Evolutionary conservation across 2,888 invertebrate genomes (phyloP).

Genomic region (Myopa testacea): DNA sequence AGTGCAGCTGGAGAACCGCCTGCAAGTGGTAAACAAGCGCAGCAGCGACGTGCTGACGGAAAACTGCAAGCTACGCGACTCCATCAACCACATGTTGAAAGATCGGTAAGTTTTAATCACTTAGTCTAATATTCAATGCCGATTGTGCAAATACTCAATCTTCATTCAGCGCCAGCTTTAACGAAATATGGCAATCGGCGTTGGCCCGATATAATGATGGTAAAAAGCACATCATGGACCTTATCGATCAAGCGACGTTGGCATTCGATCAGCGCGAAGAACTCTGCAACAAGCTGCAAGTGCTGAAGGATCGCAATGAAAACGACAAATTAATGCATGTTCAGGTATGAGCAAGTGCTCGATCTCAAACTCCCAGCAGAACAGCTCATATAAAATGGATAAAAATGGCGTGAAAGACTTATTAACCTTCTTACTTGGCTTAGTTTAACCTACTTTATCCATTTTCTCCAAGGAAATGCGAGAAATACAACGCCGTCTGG

Average conservation of each 20-base stretch:
- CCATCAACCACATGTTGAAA: constrained; percentile 84
- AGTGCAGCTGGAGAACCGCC: constrained; percentile 78
- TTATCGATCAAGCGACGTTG: constrained; percentile 88
- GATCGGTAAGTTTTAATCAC: constrained; percentile 73
- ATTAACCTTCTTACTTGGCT: no score
- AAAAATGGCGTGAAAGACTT: no score
- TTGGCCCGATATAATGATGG: constrained; percentile 81
- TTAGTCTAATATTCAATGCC: not conserved
- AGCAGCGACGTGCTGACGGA: constrained; percentile 81
- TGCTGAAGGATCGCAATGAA: constrained; percentile 82
- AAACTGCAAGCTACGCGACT: constrained; percentile 78
- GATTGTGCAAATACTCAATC: not conserved
- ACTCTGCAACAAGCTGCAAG: constrained; percentile 82
- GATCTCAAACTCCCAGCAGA: not conserved
- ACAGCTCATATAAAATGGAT: not conserved
- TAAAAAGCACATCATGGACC: constrained; percentile 84
- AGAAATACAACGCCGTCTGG: constrained; percentile 85
- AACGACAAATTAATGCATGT: constrained; percentile 77
- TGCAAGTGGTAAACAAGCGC: constrained; percentile 81
- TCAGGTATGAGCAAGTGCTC: constrained; percentile 63
- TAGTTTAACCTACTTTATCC: not conserved
- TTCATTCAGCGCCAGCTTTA: constrained; percentile 78
- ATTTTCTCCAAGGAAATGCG: constrained; percentile 78
- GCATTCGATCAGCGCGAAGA: constrained; percentile 91
- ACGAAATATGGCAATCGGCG: constrained; percentile 82